These are phyloP conservation scores for Chelidonichthys spinosus DNA, from an alignment of 2,797 vertebrate species.

Conservation along the genomic window DNA sequence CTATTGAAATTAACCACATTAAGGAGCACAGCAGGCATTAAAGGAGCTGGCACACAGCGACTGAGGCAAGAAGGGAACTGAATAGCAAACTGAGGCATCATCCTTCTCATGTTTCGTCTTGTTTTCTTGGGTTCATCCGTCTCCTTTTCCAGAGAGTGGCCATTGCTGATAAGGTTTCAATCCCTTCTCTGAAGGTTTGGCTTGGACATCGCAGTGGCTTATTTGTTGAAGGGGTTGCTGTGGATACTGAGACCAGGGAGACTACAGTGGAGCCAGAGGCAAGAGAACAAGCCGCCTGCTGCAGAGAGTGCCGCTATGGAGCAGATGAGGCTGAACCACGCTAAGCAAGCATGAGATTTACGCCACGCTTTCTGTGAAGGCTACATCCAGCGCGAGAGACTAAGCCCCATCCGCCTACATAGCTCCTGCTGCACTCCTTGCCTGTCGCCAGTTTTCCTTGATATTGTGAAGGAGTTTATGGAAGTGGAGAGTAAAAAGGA, in stretches of 20 bases:
- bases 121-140: constrained; percentile 54
- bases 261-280: constrained; percentile 75
- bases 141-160: constrained; percentile 60
- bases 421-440: constrained; percentile 39
- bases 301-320: constrained; percentile 69
- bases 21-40: constrained; percentile 65
- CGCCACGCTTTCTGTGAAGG: constrained; percentile 71
- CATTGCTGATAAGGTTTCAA: constrained; percentile 75
- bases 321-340: constrained; percentile 64
- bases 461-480: constrained; percentile 62
- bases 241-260: constrained; percentile 87
- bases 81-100: constrained; percentile 67
- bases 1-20: constrained; percentile 71
- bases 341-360: constrained; percentile 74
- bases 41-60: constrained; percentile 67
- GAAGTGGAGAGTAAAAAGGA: constrained; percentile 50
- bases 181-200: constrained; percentile 80
- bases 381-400: constrained; percentile 62
- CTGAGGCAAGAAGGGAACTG: constrained; percentile 64
- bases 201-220: constrained; percentile 87
- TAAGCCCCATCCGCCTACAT: constrained; percentile 43
- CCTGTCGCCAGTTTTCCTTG: constrained; percentile 40
- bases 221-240: constrained; percentile 96
- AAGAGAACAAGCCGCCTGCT: constrained; percentile 68
- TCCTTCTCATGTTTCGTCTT: constrained; percentile 51